phyloP scores from a whole-genome alignment of 2,888 invertebrate genomes.

The Trissonchulus latispiculum region DNA sequence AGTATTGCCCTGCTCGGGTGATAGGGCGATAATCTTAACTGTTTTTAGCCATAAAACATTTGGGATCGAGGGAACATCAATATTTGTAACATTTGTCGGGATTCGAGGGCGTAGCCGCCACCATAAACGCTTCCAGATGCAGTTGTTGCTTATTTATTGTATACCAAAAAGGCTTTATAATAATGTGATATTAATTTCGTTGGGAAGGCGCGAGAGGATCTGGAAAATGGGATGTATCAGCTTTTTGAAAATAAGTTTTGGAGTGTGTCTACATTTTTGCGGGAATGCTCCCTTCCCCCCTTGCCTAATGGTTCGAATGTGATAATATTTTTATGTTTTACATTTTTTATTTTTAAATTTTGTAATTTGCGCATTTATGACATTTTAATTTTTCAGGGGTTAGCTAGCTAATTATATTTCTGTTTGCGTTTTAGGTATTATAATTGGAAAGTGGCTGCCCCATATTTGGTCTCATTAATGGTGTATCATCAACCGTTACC shows the following conservation, averaged over 20 bases:
- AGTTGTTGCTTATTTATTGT: no score
- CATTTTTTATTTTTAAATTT: no score
- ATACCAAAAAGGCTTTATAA: no score
- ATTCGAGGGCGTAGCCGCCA: no score
- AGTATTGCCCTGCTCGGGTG: no score
- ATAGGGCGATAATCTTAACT: no score
- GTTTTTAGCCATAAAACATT: no score
- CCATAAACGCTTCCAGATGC: no score
- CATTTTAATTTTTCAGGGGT: background rate
- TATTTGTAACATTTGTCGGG: no score
- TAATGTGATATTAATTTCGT: no score
- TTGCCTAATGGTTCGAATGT: background rate
- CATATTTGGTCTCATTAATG: conserved; percentile 73
- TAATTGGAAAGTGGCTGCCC: conserved; percentile 80
- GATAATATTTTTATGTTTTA: background rate
- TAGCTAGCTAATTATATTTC: background rate
- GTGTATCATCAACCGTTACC: conserved; percentile 76
- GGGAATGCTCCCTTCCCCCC: background rate
- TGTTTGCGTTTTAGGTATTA: conserved; percentile 51
- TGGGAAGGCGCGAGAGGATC: background rate
- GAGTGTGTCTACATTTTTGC: background rate
- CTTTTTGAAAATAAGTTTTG: background rate
- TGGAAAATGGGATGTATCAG: background rate
- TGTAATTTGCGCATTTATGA: background rate
- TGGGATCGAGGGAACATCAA: no score